Conservation (phyloP, 2,888 invertebrate species). For the Erebia aethiops region DNA sequence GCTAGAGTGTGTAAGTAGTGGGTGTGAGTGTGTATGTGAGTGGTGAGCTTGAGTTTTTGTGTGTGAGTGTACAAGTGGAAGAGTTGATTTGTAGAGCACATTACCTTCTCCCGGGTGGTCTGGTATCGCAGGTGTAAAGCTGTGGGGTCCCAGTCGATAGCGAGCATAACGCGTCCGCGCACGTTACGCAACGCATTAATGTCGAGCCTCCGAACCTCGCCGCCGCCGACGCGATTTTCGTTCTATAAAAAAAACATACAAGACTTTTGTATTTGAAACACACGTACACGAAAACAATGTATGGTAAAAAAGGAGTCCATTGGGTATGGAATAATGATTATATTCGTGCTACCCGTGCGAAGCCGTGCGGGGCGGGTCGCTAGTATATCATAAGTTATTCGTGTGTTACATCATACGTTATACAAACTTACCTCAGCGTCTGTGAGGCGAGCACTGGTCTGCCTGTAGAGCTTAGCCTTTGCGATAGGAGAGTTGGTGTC, state of each 20-base stretch:
- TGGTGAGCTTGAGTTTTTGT: too few species aligned
- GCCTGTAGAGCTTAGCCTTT: constrained; percentile 59
- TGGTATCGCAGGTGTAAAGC: constrained; percentile 95
- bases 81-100: background rate
- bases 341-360: too few species aligned
- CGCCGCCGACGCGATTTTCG: constrained; percentile 43
- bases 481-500: constrained; percentile 61
- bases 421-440: constrained; percentile 14
- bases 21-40: too few species aligned
- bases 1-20: too few species aligned
- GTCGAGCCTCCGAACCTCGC: constrained; percentile 47
- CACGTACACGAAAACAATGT: too few species aligned
- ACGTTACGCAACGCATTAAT: constrained; percentile 43
- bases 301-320: too few species aligned
- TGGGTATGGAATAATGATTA: too few species aligned
- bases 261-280: too few species aligned
- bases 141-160: constrained; percentile 97
- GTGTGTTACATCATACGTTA: too few species aligned
- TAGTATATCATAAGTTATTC: too few species aligned
- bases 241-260: background rate
- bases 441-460: constrained; percentile 35
- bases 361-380: too few species aligned
- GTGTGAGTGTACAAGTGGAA: too few species aligned
- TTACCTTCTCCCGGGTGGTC: constrained; percentile 88
- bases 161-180: constrained; percentile 74